Evolutionary conservation across 92 coral and sea anemone genomes (phyloP).

Genomic region (Porites rus): DNA sequence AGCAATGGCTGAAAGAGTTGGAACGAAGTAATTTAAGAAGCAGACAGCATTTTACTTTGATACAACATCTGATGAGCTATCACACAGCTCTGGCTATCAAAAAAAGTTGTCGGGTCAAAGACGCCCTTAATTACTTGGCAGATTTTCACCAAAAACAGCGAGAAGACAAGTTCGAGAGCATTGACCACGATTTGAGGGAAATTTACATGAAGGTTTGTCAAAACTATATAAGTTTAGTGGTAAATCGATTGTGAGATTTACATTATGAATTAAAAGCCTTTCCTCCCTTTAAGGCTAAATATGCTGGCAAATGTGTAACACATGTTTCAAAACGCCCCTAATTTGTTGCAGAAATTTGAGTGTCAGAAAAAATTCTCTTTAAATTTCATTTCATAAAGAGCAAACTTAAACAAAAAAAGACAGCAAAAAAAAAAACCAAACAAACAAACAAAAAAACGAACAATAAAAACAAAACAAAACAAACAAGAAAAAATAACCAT

Average conservation of each 20-base stretch:
- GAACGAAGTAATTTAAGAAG: conserved; percentile 54
- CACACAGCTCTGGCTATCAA: conserved; percentile 80
- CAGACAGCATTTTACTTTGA: conserved; percentile 52
- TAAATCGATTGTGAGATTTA: not conserved
- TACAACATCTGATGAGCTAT: conserved; percentile 68
- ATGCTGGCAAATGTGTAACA: not conserved
- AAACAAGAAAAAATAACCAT: too few species aligned
- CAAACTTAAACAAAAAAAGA: too few species aligned
- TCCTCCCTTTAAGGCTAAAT: not conserved
- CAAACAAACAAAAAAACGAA: too few species aligned
- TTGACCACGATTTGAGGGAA: conserved; percentile 52
- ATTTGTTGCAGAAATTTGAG: too few species aligned
- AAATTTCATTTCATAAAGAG: too few species aligned
- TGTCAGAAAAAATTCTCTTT: too few species aligned
- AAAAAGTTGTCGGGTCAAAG: conserved; percentile 73
- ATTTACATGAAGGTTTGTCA: conserved; percentile 48
- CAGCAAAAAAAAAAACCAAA: too few species aligned
- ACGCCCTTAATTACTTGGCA: conserved; percentile 72
- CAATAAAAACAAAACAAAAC: too few species aligned
- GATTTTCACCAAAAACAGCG: conserved; percentile 58
- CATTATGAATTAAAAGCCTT: not conserved
- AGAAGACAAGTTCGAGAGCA: conserved; percentile 27
- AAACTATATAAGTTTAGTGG: not conserved
- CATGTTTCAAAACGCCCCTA: too few species aligned
- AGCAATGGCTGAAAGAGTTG: conserved; percentile 83